phyloP scores from a whole-genome alignment of 2,888 invertebrate species.

The Trichogramma dendrolimi region DNA sequence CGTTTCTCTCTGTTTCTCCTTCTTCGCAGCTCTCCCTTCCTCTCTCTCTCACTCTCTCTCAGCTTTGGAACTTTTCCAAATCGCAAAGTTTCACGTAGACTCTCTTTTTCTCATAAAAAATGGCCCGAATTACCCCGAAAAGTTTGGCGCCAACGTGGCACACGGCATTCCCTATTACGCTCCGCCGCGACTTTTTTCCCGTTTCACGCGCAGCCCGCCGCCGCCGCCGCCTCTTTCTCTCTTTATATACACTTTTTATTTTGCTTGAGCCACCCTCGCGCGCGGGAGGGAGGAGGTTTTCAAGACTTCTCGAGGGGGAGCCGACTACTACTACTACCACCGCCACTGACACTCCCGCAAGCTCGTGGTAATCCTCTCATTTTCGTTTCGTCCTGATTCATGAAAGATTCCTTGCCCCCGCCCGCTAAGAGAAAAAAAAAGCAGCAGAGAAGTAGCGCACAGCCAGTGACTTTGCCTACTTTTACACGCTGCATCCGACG shows the following conservation, averaged over 20 bases:
- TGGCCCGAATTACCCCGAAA: constrained; percentile 27
- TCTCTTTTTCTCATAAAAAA: constrained; percentile 22
- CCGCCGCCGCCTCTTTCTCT: not conserved
- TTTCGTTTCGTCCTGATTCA: constrained; percentile 27
- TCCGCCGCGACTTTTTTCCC: constrained; percentile 14
- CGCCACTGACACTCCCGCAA: not conserved
- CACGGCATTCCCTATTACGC: too few species aligned
- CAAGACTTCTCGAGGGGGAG: constrained; percentile 7
- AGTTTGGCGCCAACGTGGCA: constrained; percentile 17
- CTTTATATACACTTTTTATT: not conserved
- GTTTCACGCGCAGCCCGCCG: constrained; percentile 11
- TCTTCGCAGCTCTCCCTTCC: not conserved
- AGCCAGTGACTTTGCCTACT: constrained; percentile 9
- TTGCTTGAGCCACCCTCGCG: not conserved
- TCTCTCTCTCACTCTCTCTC: not conserved
- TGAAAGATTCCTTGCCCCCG: constrained; percentile 22
- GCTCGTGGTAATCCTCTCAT: constrained; percentile 23
- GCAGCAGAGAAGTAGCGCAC: not conserved
- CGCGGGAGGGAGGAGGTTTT: constrained; percentile 10
- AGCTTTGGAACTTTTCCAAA: constrained; percentile 26
- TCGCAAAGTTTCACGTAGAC: constrained; percentile 16
- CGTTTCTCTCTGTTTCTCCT: not conserved
- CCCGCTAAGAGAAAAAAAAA: too few species aligned
- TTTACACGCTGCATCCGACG: not conserved
- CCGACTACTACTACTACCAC: not conserved